Evolutionary conservation across 2,797 vertebrate species (phyloP), one percentile per base, ranked within the genome.

Genomic region (Craterocephalus amniculus): DNA sequence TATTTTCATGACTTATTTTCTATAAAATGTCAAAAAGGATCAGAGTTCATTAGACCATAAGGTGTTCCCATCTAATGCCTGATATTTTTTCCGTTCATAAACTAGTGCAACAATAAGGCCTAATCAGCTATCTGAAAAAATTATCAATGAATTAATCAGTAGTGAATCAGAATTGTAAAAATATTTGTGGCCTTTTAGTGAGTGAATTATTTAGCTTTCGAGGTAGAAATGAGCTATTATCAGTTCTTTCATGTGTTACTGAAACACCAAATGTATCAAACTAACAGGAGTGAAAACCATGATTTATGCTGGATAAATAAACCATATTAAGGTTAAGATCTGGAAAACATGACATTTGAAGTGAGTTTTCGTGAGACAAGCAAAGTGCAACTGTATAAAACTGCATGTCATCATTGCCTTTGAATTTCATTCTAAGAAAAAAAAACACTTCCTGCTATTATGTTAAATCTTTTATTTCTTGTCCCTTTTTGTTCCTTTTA

Each of bases 401-500:
- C 40, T 6, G 16, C 34, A 48, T 43, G 55, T 32, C 49, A 67
- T n/a, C 35, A 76, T 62, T 76, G 43, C 51, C 12, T 67, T 64
- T 74, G n/a, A 74, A 73, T 82, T 77, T 63, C 1, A 72, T 58
- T 78, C 71, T 22, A 79, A 54, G 43, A 54, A 57, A 59, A 70
- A 70, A 57, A 57, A 60, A 45, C 63, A 59, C 35, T 73, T 67
- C 54, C 78, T 83, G 56, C 61, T 55, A 45, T 67, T 80, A 63
- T 72, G 59, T 72, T 68, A 52, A 56, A 60, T 76, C 78, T 84
- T 79, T 79, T 70, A 64, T 76, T 72, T 80, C 60, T 58, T 74
- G 67, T 85, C 68, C 69, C 52, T 78, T 84, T 87, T 74, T 88
- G 67, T 80, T 68, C 62, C 38, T 83, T 83, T 86, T 84, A 86